These are phyloP conservation scores for Psittacula cyanocephala DNA, from an alignment of 2,113 vertebrate genomes.

Conservation along the genomic window DNA sequence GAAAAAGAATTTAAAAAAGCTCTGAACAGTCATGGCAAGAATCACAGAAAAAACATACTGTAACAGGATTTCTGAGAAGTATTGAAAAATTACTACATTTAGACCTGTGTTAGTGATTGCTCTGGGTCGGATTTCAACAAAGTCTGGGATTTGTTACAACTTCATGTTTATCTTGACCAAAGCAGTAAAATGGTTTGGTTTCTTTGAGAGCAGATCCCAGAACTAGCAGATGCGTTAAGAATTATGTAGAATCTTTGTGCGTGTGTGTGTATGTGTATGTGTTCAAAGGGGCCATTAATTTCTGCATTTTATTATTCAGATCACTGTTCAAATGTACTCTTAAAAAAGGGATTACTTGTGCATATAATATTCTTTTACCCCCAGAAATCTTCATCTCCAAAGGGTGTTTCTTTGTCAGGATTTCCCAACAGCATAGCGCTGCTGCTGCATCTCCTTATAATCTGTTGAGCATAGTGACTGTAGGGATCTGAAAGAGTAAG, in stretches of 20 bases:
- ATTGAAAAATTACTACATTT: not conserved
- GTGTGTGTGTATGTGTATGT: not conserved
- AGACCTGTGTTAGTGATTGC: not conserved
- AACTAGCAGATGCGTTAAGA: not conserved
- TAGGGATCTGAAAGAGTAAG: not conserved
- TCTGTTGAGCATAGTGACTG: not conserved
- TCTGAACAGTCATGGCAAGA: not conserved
- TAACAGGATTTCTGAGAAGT: not conserved
- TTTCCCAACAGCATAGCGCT: not conserved
- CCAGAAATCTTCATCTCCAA: rapidly evolving
- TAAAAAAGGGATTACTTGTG: not conserved
- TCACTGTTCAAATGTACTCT: not conserved
- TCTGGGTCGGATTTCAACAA: not conserved
- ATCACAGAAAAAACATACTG: not conserved
- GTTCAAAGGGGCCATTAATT: not conserved
- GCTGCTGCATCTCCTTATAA: not conserved
- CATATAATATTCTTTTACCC: not conserved
- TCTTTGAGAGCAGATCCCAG: not conserved
- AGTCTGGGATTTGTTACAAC: not conserved
- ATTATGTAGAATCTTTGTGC: not conserved
- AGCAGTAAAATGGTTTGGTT: not conserved
- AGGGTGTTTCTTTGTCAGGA: not conserved
- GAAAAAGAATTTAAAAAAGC: rapidly evolving
- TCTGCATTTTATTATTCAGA: not conserved
- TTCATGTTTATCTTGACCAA: not conserved